Evolutionary conservation across 2,113 vertebrate genomes (phyloP).

Genomic region (Falco punctatus): DNA sequence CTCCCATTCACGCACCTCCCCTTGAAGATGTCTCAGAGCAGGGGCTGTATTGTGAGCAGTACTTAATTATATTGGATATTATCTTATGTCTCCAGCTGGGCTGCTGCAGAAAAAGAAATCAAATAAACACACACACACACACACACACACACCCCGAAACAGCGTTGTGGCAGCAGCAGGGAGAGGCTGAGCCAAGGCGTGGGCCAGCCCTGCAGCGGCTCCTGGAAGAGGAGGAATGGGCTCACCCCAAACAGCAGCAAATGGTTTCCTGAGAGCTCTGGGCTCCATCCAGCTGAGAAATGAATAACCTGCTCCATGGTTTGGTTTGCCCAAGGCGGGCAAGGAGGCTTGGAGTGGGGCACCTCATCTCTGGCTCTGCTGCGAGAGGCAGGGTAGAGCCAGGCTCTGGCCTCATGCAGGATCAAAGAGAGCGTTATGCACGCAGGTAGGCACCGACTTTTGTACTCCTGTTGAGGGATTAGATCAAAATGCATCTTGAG

Average conservation of each 20-base stretch:
- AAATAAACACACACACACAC: neutral
- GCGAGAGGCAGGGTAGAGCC: neutral
- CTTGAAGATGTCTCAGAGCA: neutral
- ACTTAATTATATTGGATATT: slow-evolving; percentile 12
- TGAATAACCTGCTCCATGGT: neutral
- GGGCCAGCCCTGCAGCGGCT: fast-evolving
- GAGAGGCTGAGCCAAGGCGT: neutral
- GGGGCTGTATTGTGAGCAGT: neutral
- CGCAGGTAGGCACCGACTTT: neutral
- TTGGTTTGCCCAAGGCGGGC: neutral
- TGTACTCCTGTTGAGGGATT: neutral
- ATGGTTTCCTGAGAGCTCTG: neutral
- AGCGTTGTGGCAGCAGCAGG: neutral
- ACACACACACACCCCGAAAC: fast-evolving
- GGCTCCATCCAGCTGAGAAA: neutral
- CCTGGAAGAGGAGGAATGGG: neutral
- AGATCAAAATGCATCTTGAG: neutral
- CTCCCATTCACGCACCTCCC: neutral
- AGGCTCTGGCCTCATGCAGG: fast-evolving
- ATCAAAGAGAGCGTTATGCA: fast-evolving
- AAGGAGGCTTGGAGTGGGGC: fast-evolving
- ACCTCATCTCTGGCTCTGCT: neutral
- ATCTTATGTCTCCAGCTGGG: slow-evolving; percentile 20
- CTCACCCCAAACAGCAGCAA: neutral
- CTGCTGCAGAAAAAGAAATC: neutral